Conservation (phyloP, 2,113 vertebrate genomes). For the Hydrochoerus hydrochaeris region DNA sequence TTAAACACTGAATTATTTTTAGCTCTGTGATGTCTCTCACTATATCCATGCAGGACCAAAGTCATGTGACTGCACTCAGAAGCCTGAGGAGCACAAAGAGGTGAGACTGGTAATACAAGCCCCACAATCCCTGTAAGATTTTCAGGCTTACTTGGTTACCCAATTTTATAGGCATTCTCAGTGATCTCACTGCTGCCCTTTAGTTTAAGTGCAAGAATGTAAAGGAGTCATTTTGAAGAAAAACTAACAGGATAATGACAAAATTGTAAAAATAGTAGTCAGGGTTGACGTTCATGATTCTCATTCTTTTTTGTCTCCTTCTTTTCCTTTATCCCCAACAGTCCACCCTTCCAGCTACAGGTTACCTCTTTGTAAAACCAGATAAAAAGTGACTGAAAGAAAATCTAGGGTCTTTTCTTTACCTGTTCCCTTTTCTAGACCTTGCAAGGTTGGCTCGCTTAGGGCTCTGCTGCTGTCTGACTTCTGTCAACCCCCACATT, state of each 20-base stretch:
- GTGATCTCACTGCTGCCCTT: slow-evolving; percentile 14
- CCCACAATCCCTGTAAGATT: neutral
- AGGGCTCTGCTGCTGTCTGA: neutral
- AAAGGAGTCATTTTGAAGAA: neutral
- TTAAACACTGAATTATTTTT: neutral
- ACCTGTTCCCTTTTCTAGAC: neutral
- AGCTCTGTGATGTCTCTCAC: neutral
- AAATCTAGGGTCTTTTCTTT: neutral
- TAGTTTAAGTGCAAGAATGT: slow-evolving; percentile 18
- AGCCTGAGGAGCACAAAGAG: neutral
- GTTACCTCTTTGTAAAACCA: neutral
- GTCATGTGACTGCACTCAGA: neutral
- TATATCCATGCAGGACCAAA: neutral
- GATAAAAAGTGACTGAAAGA: neutral
- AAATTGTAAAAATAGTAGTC: slow-evolving; percentile 19
- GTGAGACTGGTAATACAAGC: neutral
- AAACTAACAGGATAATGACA: neutral
- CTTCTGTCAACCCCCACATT: neutral
- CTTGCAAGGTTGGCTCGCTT: neutral
- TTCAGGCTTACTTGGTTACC: neutral
- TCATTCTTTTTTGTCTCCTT: neutral
- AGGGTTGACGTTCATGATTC: neutral
- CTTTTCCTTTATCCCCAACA: neutral
- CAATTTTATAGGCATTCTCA: neutral
- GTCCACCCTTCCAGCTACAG: neutral